Evolutionary conservation across 2,888 invertebrate genomes (phyloP).

Genomic region (Cacoxenus indagator): DNA sequence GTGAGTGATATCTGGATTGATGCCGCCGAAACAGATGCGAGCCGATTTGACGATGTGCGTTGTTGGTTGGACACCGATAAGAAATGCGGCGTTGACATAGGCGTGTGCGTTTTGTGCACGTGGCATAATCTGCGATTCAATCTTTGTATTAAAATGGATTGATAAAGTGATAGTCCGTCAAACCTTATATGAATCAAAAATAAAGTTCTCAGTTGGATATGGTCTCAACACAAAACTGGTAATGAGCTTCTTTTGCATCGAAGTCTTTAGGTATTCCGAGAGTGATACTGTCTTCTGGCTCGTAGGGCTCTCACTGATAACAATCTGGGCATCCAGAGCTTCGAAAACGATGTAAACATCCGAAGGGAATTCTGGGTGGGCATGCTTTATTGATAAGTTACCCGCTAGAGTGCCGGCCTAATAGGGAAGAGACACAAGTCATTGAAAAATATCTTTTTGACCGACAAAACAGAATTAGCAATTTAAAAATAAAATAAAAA

Average conservation of each 20-base stretch:
- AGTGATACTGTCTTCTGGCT: slow-evolving; percentile 30
- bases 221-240: slow-evolving; percentile 75
- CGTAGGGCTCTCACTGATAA: no score
- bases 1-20: slow-evolving; percentile 73
- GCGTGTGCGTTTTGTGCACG: slow-evolving; percentile 83
- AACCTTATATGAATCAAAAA: slow-evolving; percentile 78
- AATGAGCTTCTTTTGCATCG: slow-evolving; percentile 76
- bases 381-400: slow-evolving; percentile 77
- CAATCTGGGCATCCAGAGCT: slow-evolving; percentile 44
- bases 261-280: slow-evolving; percentile 57
- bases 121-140: slow-evolving; percentile 75
- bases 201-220: slow-evolving; percentile 69
- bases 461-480: no score
- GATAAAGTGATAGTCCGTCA: background rate
- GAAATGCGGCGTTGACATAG: slow-evolving; percentile 80
- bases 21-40: slow-evolving; percentile 77
- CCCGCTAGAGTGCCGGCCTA: slow-evolving; percentile 77
- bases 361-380: slow-evolving; percentile 76
- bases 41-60: slow-evolving; percentile 68
- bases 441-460: no score
- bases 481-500: no score
- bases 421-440: slow-evolving; percentile 23
- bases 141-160: background rate
- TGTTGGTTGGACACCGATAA: slow-evolving; percentile 73
- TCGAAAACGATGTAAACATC: slow-evolving; percentile 74